Evolutionary conservation across 2,113 vertebrate genomes (phyloP).

Genomic region (Trematomus loennbergii): DNA sequence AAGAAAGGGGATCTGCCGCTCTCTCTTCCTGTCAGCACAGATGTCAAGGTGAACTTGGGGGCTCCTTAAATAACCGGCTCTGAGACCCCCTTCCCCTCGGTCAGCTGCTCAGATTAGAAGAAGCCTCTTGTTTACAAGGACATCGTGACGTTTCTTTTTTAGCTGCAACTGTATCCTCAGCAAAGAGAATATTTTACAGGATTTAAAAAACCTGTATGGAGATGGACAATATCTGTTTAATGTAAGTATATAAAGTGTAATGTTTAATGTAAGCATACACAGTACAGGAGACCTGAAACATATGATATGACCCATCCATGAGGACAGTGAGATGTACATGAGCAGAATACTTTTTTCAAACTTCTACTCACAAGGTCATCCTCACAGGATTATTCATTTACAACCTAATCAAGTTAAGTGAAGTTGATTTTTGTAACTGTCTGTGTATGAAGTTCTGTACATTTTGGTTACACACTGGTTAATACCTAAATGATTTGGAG

Average conservation of each 20-base stretch:
- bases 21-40: conserved; percentile 83
- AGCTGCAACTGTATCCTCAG: conserved; percentile 21
- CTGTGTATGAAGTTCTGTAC: neutral
- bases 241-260: neutral
- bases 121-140: conserved; percentile 73
- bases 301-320: neutral
- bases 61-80: conserved; percentile 81
- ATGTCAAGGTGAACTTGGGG: conserved; percentile 86
- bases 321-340: neutral
- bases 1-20: conserved; percentile 81
- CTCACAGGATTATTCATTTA: too few species aligned
- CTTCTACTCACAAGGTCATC: neutral
- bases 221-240: conserved; percentile 21
- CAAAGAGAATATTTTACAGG: neutral
- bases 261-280: neutral
- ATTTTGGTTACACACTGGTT: neutral
- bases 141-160: conserved; percentile 48
- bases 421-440: too few species aligned
- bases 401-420: too few species aligned
- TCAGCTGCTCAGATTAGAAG: conserved; percentile 73
- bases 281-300: neutral
- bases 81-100: conserved; percentile 57
- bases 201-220: conserved; percentile 15
- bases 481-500: neutral
- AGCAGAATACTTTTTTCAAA: neutral